phyloP scores from a whole-genome alignment of 1,140 invertebrate species.

The Drosophila sproati region DNA sequence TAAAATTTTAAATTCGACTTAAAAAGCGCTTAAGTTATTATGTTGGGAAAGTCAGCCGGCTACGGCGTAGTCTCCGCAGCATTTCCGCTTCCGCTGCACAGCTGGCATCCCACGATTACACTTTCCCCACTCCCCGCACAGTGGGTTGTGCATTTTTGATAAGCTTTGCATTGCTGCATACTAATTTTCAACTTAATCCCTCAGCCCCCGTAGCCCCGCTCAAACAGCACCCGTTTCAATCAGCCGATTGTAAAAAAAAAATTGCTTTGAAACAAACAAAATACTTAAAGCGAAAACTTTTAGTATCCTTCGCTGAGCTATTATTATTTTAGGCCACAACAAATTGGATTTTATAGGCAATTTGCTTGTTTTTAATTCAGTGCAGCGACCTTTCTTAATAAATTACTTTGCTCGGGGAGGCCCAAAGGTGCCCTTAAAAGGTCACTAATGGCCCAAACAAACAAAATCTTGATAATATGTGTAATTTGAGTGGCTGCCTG shows the following conservation, averaged over 20 bases:
- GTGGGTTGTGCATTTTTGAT: slow-evolving; percentile 59
- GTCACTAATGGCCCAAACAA: slow-evolving; percentile 34
- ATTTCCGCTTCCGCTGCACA: slow-evolving; percentile 71
- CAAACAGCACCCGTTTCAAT: not conserved
- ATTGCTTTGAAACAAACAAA: slow-evolving; percentile 34
- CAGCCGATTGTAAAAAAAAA: slow-evolving; percentile 17
- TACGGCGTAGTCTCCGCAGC: slow-evolving; percentile 54
- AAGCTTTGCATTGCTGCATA: slow-evolving; percentile 31
- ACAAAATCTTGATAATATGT: slow-evolving; percentile 41
- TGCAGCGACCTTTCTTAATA: slow-evolving; percentile 45
- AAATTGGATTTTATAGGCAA: slow-evolving; percentile 74
- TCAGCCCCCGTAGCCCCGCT: not conserved
- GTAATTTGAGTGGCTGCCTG: slow-evolving; percentile 35
- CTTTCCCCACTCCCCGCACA: slow-evolving; percentile 1
- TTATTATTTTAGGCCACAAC: slow-evolving; percentile 67
- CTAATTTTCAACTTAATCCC: slow-evolving; percentile 29
- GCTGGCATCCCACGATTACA: not conserved
- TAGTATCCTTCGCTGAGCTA: slow-evolving; percentile 14
- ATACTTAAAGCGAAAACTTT: slow-evolving; percentile 19
- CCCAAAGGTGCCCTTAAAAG: slow-evolving; percentile 21
- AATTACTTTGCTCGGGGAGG: slow-evolving; percentile 45
- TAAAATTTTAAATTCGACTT: slow-evolving; percentile 70
- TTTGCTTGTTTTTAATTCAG: slow-evolving; percentile 78
- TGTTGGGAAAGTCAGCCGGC: slow-evolving; percentile 28
- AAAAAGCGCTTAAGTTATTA: slow-evolving; percentile 77